These are phyloP conservation scores for Epinephelus cyanopodus DNA, from an alignment of 2,113 vertebrate genomes.

Conservation along the genomic window DNA sequence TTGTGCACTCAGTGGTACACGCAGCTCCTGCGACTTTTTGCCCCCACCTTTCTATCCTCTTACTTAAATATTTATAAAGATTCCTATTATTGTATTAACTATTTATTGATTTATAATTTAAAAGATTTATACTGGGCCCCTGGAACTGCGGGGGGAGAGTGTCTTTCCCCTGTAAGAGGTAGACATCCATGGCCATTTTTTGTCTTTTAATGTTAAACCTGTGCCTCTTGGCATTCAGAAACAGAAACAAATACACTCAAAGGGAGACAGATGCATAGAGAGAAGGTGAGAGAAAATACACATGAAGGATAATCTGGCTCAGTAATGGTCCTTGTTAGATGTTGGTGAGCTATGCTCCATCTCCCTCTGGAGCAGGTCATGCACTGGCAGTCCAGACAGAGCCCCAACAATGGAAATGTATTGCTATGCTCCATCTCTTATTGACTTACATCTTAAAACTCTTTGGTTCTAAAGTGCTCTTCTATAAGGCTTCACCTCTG, in stretches of 20 bases:
- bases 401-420: slow-evolving; percentile 80
- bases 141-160: slow-evolving; percentile 85
- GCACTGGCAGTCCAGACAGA: slow-evolving; percentile 76
- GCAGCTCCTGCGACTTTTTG: slow-evolving; percentile 26
- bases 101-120: slow-evolving; percentile 99
- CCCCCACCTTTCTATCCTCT: slow-evolving; percentile 65
- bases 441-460: slow-evolving; percentile 82
- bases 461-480: slow-evolving; percentile 52
- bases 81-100: slow-evolving; percentile 97
- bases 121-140: slow-evolving; percentile 92
- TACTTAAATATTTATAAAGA: slow-evolving; percentile 96
- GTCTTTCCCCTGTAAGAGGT: slow-evolving; percentile 81
- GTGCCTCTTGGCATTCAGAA: slow-evolving; percentile 78
- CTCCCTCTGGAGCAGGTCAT: slow-evolving; percentile 76
- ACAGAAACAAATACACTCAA: background rate
- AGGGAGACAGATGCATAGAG: slow-evolving; percentile 47
- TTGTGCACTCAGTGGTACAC: slow-evolving; percentile 27
- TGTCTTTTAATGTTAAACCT: slow-evolving; percentile 82
- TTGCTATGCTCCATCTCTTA: slow-evolving; percentile 79
- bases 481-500: slow-evolving; percentile 54
- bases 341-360: slow-evolving; percentile 70
- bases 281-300: slow-evolving; percentile 74
- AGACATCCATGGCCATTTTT: slow-evolving; percentile 84
- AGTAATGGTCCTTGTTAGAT: slow-evolving; percentile 82
- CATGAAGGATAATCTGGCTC: slow-evolving; percentile 79